Percentiles rank a stretch among this genome's conserved stretches.
These are phyloP conservation scores for Eupithecia subumbrata DNA, from an alignment of 2,888 invertebrate genomes.

Conservation along the genomic window DNA sequence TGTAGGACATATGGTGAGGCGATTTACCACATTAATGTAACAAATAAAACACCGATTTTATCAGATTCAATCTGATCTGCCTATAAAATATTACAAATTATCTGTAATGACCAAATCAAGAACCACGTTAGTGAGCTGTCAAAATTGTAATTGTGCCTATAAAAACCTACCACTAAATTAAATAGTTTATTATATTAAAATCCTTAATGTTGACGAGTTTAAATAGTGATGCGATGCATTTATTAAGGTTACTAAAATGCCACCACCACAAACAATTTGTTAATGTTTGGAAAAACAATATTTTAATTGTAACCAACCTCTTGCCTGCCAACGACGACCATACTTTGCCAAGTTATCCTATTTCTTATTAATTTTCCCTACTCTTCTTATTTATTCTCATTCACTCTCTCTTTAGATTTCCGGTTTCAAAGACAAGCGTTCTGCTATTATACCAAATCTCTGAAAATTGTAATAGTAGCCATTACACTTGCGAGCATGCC, in stretches of 20 bases:
- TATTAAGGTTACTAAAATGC: constrained; percentile 51
- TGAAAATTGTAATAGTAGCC: too few species aligned
- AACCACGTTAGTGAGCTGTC: not conserved
- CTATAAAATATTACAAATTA: not conserved
- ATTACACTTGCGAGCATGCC: too few species aligned
- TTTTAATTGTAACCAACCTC: constrained; percentile 56
- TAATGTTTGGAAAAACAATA: constrained; percentile 63
- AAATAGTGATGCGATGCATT: constrained; percentile 51
- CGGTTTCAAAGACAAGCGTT: too few species aligned
- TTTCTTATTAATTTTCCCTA: not conserved
- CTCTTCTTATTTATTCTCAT: not conserved
- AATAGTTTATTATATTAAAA: constrained; percentile 6
- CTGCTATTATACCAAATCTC: too few species aligned
- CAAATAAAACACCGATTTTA: not conserved
- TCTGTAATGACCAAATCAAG: not conserved
- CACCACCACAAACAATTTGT: constrained; percentile 62
- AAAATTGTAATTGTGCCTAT: not conserved
- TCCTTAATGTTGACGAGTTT: constrained; percentile 23
- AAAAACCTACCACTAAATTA: not conserved
- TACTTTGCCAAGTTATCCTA: constrained; percentile 35
- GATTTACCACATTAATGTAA: not conserved
- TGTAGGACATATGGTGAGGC: not conserved
- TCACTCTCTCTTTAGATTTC: not conserved
- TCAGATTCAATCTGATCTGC: not conserved
- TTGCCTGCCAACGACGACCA: constrained; percentile 54